Conservation (phyloP, 2,113 vertebrate species). For the Antechinus stuartii region DNA sequence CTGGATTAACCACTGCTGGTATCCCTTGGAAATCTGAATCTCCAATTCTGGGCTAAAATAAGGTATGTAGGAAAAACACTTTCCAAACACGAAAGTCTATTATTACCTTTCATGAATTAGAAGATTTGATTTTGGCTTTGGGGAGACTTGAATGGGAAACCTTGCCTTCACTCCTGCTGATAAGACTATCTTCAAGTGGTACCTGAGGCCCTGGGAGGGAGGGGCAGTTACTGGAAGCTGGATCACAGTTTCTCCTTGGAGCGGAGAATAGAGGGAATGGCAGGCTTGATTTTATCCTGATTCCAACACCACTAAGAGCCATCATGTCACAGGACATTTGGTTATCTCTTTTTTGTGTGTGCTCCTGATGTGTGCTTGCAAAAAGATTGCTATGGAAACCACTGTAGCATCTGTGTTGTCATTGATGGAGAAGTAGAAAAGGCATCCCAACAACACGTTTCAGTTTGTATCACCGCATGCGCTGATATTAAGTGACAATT, state of each 20-base stretch:
- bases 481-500: not conserved
- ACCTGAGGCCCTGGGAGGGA: not conserved
- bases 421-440: not conserved
- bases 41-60: not conserved
- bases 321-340: not conserved
- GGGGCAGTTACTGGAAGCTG: not conserved
- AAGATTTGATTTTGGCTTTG: not conserved
- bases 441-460: not conserved
- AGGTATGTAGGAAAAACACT: not conserved
- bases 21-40: not conserved
- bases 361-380: not conserved
- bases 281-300: not conserved
- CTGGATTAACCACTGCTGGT: not conserved
- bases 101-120: not conserved
- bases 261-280: not conserved
- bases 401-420: not conserved
- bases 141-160: not conserved
- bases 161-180: not conserved
- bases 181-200: not conserved
- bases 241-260: not conserved
- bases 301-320: not conserved
- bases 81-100: not conserved
- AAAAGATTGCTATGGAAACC: not conserved
- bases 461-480: not conserved
- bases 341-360: not conserved